Percentiles rank a stretch among this genome's conserved stretches.
Conservation (phyloP, 2,797 vertebrate genomes). For the Gallinago stenura region DNA sequence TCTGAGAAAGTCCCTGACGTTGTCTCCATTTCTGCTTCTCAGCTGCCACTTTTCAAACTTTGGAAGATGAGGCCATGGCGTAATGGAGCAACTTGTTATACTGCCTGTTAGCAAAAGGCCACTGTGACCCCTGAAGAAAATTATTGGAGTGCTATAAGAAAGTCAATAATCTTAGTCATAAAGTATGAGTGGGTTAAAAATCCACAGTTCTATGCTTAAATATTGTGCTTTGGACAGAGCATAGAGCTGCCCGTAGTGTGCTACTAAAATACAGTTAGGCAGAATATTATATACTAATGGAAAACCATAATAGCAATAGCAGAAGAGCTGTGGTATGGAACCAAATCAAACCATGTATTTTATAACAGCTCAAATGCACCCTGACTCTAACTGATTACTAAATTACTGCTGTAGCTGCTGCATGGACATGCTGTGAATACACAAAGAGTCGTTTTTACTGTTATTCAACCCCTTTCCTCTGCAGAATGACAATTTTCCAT, state of each 20-base stretch:
- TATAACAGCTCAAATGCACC: constrained; percentile 28
- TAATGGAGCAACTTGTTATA: background rate
- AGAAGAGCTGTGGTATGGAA: constrained; percentile 37
- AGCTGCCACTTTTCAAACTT: background rate
- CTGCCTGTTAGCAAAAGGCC: background rate
- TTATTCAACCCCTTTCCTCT: background rate
- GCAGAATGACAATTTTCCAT: background rate
- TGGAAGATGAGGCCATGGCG: background rate
- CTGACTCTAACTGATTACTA: constrained; percentile 51
- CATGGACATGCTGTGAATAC: constrained; percentile 27
- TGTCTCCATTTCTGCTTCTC: background rate
- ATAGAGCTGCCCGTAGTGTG: background rate
- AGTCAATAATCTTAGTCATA: background rate
- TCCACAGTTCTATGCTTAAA: constrained; percentile 22
- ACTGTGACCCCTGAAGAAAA: background rate
- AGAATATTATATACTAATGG: constrained; percentile 26
- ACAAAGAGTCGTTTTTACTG: background rate
- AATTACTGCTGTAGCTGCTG: constrained; percentile 27
- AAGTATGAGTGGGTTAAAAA: constrained; percentile 39
- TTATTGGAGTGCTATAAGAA: background rate
- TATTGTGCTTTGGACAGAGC: background rate
- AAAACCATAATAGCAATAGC: background rate
- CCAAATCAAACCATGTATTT: constrained; percentile 39
- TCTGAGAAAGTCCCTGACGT: background rate
- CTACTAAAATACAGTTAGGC: constrained; percentile 17